Evolutionary conservation across 2,113 vertebrate species (phyloP).

Genomic region (Silurus asotus): DNA sequence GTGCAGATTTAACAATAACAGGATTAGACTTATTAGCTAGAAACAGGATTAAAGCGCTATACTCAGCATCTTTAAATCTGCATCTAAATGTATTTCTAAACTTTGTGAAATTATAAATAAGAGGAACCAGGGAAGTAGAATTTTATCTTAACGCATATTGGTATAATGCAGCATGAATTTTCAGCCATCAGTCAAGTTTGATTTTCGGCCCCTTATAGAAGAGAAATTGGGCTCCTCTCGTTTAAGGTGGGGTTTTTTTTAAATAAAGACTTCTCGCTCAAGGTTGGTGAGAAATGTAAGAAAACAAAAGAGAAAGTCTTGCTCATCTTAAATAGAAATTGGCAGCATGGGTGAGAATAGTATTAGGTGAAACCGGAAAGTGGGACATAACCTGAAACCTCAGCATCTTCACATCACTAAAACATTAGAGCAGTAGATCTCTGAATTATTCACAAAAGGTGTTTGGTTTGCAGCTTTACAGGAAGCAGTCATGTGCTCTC

Average conservation of each 20-base stretch:
- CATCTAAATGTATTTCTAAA: background rate
- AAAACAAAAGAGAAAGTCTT: background rate
- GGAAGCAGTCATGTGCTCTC: background rate
- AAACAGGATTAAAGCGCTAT: slow-evolving; percentile 4
- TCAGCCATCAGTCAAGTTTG: too few relatives aligned
- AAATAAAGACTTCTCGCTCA: background rate
- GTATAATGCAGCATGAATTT: too few relatives aligned
- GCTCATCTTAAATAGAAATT: background rate
- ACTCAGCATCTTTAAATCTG: background rate
- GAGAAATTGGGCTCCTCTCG: too few relatives aligned
- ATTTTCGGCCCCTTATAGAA: too few relatives aligned
- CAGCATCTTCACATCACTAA: slow-evolving; percentile 18
- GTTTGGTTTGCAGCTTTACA: slow-evolving; percentile 20
- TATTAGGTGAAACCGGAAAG: background rate
- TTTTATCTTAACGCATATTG: too few relatives aligned
- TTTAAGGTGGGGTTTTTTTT: too few relatives aligned
- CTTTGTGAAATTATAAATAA: too few relatives aligned
- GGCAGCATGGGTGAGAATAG: background rate
- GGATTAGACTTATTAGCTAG: background rate
- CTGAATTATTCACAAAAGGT: slow-evolving; percentile 28
- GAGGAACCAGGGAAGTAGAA: too few relatives aligned
- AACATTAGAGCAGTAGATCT: slow-evolving; percentile 26
- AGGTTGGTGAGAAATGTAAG: background rate
- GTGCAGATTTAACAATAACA: slow-evolving; percentile 1
- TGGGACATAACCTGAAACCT: slow-evolving; percentile 1